These are phyloP conservation scores for Mechanitis messenoides DNA, from an alignment of 2,888 invertebrate genomes.

Conservation along the genomic window DNA sequence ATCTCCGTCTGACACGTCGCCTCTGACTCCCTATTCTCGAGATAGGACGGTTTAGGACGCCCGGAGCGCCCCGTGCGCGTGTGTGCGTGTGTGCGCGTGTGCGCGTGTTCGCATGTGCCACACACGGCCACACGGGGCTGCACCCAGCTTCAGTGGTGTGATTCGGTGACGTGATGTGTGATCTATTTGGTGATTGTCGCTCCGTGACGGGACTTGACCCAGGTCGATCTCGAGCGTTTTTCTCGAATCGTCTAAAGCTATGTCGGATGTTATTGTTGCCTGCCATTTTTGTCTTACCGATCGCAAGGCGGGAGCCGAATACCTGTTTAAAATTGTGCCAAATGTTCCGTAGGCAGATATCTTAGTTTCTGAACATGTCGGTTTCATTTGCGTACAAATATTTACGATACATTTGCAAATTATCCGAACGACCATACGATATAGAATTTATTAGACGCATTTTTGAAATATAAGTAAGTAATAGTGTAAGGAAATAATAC, in stretches of 20 bases:
- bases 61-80: constrained; percentile 31
- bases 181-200: constrained; percentile 36
- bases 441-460: constrained; percentile 4
- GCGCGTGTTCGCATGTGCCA: too few relatives aligned
- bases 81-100: constrained; percentile 21
- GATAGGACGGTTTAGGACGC: constrained; percentile 29
- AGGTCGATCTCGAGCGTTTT: constrained; percentile 42
- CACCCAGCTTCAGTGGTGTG: constrained; percentile 56
- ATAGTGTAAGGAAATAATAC: not conserved
- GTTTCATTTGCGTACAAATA: not conserved
- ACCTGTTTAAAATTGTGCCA: constrained; percentile 54
- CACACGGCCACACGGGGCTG: not conserved
- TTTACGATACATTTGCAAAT: not conserved
- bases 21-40: constrained; percentile 30
- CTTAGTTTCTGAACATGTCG: constrained; percentile 6
- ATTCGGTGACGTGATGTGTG: constrained; percentile 43
- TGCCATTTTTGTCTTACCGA: constrained; percentile 29
- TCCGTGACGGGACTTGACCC: constrained; percentile 50
- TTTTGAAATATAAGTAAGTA: constrained; percentile 2
- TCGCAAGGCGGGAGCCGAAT: not conserved
- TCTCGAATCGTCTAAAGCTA: constrained; percentile 37
- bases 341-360: constrained; percentile 63
- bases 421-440: not conserved
- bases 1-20: constrained; percentile 87
- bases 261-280: too few relatives aligned